These are phyloP conservation scores for Mythimna vitellina DNA, from an alignment of 2,888 invertebrate genomes.

Conservation along the genomic window DNA sequence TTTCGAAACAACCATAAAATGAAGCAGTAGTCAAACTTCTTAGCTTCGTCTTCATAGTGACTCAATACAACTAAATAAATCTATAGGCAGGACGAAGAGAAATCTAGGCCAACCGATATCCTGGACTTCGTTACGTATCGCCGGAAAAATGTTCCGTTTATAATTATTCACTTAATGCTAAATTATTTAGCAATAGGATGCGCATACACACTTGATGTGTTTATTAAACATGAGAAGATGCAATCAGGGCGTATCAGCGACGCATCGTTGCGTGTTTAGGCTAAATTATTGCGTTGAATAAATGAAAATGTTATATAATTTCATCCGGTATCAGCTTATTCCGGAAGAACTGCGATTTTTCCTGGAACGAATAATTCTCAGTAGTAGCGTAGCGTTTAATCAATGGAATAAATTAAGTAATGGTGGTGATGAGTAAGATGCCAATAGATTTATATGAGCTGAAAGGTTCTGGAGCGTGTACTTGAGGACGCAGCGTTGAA, in stretches of 20 bases:
- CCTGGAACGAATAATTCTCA: too few relatives aligned
- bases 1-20: not conserved
- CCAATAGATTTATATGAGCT: too few relatives aligned
- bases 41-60: not conserved
- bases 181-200: constrained; percentile 53
- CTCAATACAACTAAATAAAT: constrained; percentile 7
- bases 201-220: constrained; percentile 14
- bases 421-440: too few relatives aligned
- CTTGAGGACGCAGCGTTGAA: too few relatives aligned
- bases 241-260: constrained; percentile 33
- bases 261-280: constrained; percentile 37
- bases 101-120: constrained; percentile 67
- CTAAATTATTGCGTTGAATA: not conserved
- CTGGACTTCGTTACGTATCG: constrained; percentile 49
- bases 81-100: constrained; percentile 52
- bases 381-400: too few relatives aligned
- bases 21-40: constrained; percentile 10
- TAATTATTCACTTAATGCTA: constrained; percentile 35
- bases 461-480: too few relatives aligned
- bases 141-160: constrained; percentile 49
- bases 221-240: constrained; percentile 37
- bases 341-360: too few relatives aligned
- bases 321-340: not conserved
- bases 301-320: not conserved
- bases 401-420: too few relatives aligned